Percentiles rank a stretch among this genome's conserved stretches.
phyloP scores from a whole-genome alignment of 1,140 invertebrate species.

The Saccostrea echinata region DNA sequence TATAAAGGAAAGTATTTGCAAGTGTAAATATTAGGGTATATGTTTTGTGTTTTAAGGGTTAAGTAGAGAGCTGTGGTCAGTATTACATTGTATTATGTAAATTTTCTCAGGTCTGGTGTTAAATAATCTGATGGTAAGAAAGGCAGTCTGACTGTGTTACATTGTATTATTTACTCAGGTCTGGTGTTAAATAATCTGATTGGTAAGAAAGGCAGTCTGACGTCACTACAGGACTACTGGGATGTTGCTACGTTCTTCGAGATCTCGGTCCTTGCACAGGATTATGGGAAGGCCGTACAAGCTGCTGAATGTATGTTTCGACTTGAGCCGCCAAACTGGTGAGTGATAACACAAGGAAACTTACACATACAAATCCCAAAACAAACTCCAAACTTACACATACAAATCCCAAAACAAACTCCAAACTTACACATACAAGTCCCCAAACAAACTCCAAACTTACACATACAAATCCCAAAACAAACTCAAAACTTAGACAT shows the following conservation, averaged over 20 bases:
- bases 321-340: conserved; percentile 98
- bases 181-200: conserved; percentile 98
- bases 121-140: conserved; percentile 98
- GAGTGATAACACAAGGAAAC: conserved; percentile 50
- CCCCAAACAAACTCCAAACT: no score
- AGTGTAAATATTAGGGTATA: no score
- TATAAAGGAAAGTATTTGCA: no score
- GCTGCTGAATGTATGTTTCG: conserved; percentile 99
- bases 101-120: conserved; percentile 81
- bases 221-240: conserved; percentile 98
- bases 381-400: no score
- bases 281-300: conserved; percentile 98
- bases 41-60: no score
- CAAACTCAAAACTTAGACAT: no score
- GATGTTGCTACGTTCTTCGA: conserved; percentile 99
- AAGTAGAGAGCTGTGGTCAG: no score
- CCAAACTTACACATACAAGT: no score
- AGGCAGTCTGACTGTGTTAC: conserved; percentile 95
- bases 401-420: no score
- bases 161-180: conserved; percentile 80
- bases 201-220: conserved; percentile 97
- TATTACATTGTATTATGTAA: no score
- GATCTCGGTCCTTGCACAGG: conserved; percentile 97
- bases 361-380: no score
- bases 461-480: no score